These are phyloP conservation scores for Pseudobourletiella spinata DNA, from an alignment of 1,140 invertebrate genomes.

Conservation along the genomic window DNA sequence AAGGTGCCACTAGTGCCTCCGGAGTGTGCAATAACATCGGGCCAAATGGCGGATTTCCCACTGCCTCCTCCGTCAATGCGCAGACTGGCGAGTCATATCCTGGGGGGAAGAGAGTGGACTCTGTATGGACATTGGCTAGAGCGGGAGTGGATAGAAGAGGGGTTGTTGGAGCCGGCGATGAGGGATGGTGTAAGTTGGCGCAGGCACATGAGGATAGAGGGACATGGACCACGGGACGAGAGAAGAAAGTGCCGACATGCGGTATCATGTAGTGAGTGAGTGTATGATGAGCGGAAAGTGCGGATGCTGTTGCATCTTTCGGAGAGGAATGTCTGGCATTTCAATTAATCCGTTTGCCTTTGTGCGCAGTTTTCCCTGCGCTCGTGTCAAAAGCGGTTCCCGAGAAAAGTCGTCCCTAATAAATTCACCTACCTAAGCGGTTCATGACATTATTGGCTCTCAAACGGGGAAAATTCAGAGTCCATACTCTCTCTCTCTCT, in stretches of 20 bases:
- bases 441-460: conserved; percentile 34
- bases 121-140: not conserved
- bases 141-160: not conserved
- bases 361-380: conserved; percentile 27
- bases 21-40: no score
- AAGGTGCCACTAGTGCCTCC: no score
- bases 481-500: conserved; percentile 20
- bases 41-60: no score
- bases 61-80: no score
- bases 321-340: conserved; percentile 28
- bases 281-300: not conserved
- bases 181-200: no score
- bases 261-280: not conserved
- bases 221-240: not conserved
- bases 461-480: conserved; percentile 19
- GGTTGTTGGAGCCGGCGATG: no score
- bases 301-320: conserved; percentile 22
- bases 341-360: conserved; percentile 32
- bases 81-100: no score
- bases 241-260: not conserved
- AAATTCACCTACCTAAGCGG: conserved; percentile 33
- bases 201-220: no score
- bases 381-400: conserved; percentile 24
- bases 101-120: no score
- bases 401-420: conserved; percentile 27